Base-by-base conservation (phyloP, 2,797 vertebrate species). In the Chiloscyllium punctatum region DNA sequence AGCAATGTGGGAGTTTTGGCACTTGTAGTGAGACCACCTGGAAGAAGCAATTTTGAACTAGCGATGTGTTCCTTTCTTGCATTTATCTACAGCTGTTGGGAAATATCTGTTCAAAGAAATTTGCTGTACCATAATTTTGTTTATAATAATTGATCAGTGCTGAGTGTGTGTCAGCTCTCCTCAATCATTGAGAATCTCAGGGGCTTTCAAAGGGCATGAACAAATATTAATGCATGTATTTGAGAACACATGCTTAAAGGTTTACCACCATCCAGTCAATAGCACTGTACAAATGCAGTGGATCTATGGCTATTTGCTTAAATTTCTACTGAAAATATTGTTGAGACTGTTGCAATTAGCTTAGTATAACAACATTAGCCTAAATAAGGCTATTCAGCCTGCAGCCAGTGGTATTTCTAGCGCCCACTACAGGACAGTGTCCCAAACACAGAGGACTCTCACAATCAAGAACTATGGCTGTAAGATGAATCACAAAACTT, bases 131-230 rank as follows among this genome's bases (percentile, higher is more conserved):
- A 42, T 69, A 69, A 92, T 92, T 69, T 92, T 92, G 6, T 62
- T 90, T 90, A 33, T 33, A 90, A 66, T 90, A 90, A 90, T 88
- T 88, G 86, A 88, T 90, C 87, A 90, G 30, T 66, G 53, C n/a
- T 42, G 90, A 69, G n/a, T 92, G n/a, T 92, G n/a, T 92, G 90
- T 92, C 62, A 92, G n/a, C 90, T 92, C 90, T 92, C 62, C 15
- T 92, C 90, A 68, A 42, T 92, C 90, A 92, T 23, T 92, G 62
- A n/a, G 21, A 42, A 92, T 92, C 90, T 69, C 90, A 92, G 66
- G 66, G 90, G 90, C n/a, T 69, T 69, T 92, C 33, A 69, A n/a
- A 69, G 62, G 62, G 16, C 62, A 92, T 92, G 42, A 66, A 21
- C 90, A 69, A 25, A 68, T 66, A 62, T 92, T n/a, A 66, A 23